These are phyloP conservation scores for Cherax quadricarinatus DNA, from an alignment of 1,140 invertebrate genomes.

Conservation along the genomic window DNA sequence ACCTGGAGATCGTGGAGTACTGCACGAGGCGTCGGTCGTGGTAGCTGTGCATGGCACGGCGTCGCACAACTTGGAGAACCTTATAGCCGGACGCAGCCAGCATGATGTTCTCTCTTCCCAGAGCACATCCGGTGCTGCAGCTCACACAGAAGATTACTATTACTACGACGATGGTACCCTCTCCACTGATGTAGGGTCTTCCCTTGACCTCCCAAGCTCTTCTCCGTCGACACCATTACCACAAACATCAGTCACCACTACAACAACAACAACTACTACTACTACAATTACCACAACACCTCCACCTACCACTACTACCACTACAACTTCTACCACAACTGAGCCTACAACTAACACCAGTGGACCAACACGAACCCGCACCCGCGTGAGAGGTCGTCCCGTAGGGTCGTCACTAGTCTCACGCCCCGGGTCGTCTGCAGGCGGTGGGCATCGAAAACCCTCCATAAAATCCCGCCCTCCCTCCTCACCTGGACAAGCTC, in stretches of 20 bases:
- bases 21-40: not conserved
- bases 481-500: not conserved
- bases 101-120: constrained; percentile 46
- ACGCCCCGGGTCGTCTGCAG: not conserved
- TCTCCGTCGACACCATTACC: constrained; percentile 16
- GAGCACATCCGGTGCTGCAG: constrained; percentile 16
- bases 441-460: not conserved
- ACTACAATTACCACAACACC: constrained; percentile 28
- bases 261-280: constrained; percentile 40
- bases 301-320: constrained; percentile 24
- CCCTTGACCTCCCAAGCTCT: constrained; percentile 23
- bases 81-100: constrained; percentile 13
- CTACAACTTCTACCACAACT: constrained; percentile 44
- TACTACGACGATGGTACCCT: constrained; percentile 57
- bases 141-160: constrained; percentile 65
- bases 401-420: not conserved
- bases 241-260: constrained; percentile 58
- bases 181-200: constrained; percentile 27
- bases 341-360: constrained; percentile 34
- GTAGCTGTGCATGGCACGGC: constrained; percentile 9
- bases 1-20: not conserved
- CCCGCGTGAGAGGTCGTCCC: constrained; percentile 8
- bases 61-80: not conserved
- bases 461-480: not conserved
- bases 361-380: constrained; percentile 22